Evolutionary conservation across 2,113 vertebrate species (phyloP).

Genomic region (Orientallactaga bullata): DNA sequence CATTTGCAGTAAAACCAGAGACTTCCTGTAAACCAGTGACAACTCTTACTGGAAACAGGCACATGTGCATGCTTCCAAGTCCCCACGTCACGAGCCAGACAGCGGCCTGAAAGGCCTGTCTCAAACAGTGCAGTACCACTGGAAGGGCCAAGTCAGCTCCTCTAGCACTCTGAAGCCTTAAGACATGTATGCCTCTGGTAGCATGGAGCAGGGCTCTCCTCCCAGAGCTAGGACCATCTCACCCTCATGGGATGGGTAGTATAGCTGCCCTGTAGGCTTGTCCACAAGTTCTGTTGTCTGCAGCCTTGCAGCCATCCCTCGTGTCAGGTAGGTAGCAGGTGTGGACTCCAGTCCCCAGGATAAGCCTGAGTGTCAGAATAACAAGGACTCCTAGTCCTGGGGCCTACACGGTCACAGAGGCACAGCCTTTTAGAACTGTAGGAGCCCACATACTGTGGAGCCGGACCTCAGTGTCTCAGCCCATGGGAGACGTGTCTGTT

Average conservation of each 20-base stretch:
- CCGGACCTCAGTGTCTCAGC: not conserved
- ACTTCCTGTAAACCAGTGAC: not conserved
- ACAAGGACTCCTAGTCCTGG: not conserved
- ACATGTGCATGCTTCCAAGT: not conserved
- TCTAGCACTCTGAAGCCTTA: not conserved
- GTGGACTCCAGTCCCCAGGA: not conserved
- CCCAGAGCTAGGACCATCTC: not conserved
- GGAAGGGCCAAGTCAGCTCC: not conserved
- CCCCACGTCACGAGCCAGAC: slow-evolving; percentile 31
- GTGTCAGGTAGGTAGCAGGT: not conserved
- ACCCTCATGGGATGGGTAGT: not conserved
- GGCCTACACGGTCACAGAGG: not conserved
- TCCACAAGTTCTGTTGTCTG: not conserved
- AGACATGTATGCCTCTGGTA: not conserved
- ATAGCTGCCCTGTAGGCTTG: not conserved
- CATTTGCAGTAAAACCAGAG: slow-evolving; percentile 19
- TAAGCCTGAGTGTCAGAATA: not conserved
- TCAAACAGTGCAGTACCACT: not conserved
- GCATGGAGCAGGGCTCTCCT: not conserved
- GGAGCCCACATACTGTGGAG: not conserved
- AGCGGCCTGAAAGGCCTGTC: slow-evolving; percentile 45
- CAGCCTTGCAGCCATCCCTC: not conserved
- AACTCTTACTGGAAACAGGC: not conserved
- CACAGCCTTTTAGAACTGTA: not conserved
- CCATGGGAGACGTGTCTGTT: not conserved